Percentiles rank a stretch among this genome's conserved stretches.
Conservation (phyloP, 2,797 vertebrate genomes). For the Setipinna tenuifilis region DNA sequence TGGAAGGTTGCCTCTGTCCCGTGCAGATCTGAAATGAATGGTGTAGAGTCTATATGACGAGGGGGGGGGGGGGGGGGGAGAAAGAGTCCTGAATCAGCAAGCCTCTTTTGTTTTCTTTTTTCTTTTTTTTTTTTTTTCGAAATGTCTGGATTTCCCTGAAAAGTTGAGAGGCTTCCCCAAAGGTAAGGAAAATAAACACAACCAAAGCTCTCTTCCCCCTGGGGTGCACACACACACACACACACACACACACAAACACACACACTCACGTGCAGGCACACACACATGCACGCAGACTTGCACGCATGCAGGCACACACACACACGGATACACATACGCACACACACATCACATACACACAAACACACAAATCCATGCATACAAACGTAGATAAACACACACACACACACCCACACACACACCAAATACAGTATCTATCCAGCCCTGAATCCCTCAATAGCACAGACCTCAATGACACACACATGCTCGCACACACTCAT, state of each 20-base stretch:
- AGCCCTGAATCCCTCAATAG: background rate
- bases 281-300: background rate
- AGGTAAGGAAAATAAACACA: slow-evolving; percentile 43
- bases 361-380: background rate
- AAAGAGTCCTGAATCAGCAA: slow-evolving; percentile 17
- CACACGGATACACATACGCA: background rate
- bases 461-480: background rate
- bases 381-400: background rate
- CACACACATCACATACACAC: background rate
- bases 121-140: background rate
- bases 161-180: slow-evolving; percentile 31
- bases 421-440: background rate
- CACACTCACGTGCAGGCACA: background rate
- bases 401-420: background rate
- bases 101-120: background rate
- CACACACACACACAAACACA: background rate
- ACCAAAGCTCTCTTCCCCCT: slow-evolving; percentile 4
- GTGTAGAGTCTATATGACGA: background rate
- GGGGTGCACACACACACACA: background rate
- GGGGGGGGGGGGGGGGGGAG: background rate
- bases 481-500: background rate
- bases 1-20: background rate
- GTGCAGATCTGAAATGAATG: background rate
- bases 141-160: slow-evolving; percentile 35
- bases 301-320: background rate